Evolutionary conservation across 1,140 invertebrate genomes (phyloP).

Genomic region (Drosophila cardini): DNA sequence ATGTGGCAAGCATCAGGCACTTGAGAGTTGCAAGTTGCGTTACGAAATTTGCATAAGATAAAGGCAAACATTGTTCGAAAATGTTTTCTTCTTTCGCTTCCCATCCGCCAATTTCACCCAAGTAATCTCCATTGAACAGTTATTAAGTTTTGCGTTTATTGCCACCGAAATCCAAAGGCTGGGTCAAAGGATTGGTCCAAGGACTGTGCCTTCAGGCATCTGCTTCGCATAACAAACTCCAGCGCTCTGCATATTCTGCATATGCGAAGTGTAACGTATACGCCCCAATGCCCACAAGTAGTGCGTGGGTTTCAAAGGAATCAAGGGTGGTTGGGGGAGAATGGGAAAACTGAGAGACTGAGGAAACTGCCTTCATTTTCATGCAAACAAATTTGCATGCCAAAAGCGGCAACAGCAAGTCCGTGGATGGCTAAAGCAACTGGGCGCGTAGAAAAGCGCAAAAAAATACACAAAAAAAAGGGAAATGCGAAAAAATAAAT

Average conservation of each 20-base stretch:
- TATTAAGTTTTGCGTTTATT: constrained; percentile 70
- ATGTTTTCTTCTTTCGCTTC: background rate
- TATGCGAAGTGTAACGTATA: constrained; percentile 73
- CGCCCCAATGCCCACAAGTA: constrained; percentile 52
- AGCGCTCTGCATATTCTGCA: constrained; percentile 55
- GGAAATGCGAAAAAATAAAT: constrained; percentile 8
- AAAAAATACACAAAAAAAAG: constrained; percentile 24
- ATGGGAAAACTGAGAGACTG: background rate
- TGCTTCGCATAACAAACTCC: background rate
- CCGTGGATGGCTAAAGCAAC: constrained; percentile 1
- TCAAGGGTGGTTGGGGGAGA: background rate
- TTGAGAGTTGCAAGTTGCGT: constrained; percentile 27
- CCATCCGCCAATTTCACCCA: constrained; percentile 22
- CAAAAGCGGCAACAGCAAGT: constrained; percentile 61
- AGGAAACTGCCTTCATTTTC: constrained; percentile 70
- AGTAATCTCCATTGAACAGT: constrained; percentile 79
- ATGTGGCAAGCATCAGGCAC: constrained; percentile 39
- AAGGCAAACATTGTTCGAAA: constrained; percentile 52
- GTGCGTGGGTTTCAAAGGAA: background rate
- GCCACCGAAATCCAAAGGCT: constrained; percentile 35
- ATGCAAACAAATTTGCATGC: constrained; percentile 79
- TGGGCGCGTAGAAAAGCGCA: constrained; percentile 63
- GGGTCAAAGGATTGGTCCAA: constrained; percentile 12
- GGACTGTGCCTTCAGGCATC: constrained; percentile 14
- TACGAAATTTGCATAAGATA: constrained; percentile 46